Evolutionary conservation across 2,888 invertebrate genomes (phyloP).

Genomic region (Ctena decussata): DNA sequence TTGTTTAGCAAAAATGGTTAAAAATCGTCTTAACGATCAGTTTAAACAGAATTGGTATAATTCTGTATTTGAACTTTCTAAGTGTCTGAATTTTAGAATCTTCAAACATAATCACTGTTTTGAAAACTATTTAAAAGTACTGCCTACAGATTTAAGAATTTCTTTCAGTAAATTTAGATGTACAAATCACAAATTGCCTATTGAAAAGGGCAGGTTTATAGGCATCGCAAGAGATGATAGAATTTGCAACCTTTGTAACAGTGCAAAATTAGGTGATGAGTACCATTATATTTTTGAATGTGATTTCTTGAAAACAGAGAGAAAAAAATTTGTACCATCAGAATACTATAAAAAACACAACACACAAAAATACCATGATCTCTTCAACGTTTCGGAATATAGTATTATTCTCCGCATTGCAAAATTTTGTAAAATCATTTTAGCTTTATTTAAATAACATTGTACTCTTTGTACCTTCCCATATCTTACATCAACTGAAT

Average conservation of each 20-base stretch:
- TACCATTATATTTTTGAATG: not conserved
- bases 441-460: no score
- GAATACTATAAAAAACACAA: not conserved
- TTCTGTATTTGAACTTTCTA: no score
- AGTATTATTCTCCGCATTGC: not conserved
- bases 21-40: no score
- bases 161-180: not conserved
- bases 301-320: not conserved
- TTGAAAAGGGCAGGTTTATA: not conserved
- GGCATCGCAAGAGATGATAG: not conserved
- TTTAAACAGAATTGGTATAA: no score
- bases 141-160: slow-evolving; percentile 2
- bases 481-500: no score
- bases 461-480: no score
- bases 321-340: not conserved
- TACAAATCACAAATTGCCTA: not conserved
- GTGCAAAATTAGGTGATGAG: not conserved
- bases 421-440: not conserved
- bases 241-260: not conserved
- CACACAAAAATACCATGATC: not conserved
- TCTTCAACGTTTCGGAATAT: not conserved
- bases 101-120: not conserved
- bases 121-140: not conserved
- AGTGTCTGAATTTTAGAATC: no score
- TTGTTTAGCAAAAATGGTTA: not conserved